phyloP scores from a whole-genome alignment of 2,797 vertebrate species.

The Distichodus sexfasciatus region DNA sequence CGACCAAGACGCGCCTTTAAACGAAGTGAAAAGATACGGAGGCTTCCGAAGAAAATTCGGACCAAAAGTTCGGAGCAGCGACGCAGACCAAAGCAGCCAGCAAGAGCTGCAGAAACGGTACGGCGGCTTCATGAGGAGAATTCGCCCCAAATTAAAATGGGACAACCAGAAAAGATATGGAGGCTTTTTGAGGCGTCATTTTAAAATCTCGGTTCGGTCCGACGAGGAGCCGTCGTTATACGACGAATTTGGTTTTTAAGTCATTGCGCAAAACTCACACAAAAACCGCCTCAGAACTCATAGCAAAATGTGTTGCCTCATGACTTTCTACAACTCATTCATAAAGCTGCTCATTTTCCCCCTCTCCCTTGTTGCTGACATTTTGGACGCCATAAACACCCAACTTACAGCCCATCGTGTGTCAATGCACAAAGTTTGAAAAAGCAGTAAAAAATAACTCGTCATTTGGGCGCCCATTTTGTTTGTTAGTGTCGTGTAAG shows the following conservation, averaged over 20 bases:
- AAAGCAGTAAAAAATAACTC: too few relatives aligned
- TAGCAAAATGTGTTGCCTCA: conserved; percentile 37
- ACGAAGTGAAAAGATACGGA: conserved; percentile 82
- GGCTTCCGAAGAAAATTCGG: conserved; percentile 89
- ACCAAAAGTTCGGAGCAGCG: conserved; percentile 77
- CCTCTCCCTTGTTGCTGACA: conserved; percentile 32
- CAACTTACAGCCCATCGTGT: too few relatives aligned
- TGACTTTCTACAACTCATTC: too few relatives aligned
- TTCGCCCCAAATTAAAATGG: conserved; percentile 93
- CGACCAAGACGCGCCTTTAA: conserved; percentile 44
- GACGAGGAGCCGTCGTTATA: conserved; percentile 81
- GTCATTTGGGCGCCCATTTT: too few relatives aligned
- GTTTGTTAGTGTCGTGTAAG: too few relatives aligned
- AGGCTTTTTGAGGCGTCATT: conserved; percentile 90
- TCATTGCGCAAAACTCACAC: conserved; percentile 51
- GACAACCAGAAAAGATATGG: conserved; percentile 95
- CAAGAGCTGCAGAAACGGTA: conserved; percentile 91
- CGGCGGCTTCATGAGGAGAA: conserved; percentile 91
- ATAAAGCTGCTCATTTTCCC: too few relatives aligned
- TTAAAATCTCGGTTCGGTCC: conserved; percentile 87
- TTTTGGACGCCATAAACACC: neutral
- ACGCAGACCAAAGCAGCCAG: conserved; percentile 52
- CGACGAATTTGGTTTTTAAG: conserved; percentile 75
- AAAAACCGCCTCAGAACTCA: too few relatives aligned
- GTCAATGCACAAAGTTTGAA: too few relatives aligned